Evolutionary conservation across 2,797 vertebrate genomes (phyloP), one percentile per base, ranked within the genome.

Genomic region (Paratrypauchen microcephalus): DNA sequence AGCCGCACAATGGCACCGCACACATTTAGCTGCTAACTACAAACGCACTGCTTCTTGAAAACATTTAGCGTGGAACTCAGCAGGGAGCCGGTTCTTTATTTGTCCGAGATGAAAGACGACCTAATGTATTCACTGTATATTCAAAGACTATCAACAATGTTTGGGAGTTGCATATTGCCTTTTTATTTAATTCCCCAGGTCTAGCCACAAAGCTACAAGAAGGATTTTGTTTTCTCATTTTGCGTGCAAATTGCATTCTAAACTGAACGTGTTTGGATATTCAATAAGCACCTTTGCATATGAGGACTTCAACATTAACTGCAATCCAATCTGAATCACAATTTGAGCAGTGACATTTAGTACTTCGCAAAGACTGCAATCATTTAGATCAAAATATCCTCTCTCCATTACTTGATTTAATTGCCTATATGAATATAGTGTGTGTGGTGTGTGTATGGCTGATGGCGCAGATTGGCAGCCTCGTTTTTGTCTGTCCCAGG

Each of bases 1-100:
- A 89, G 77, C 78, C 76, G 72, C 64, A 84, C 73, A 84, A 52
- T 75, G 62, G 78, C 69, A 79, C 76, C 80, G 79, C 83, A 55
- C 66, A 0, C 61, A 68, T 79, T 81, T 81, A 86, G 68, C 73
- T 0, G 32, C 32, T 39, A 61, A 85, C 84, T 78, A 72, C 47
- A 86, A 85, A 84, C 85, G 72, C 83, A 85, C 81, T 60, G 47
- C 62, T 69, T 68, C 41, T 61, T 69, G 63, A 68, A 60, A 75
- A 71, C 50, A 71, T 69, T 77, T 82, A 70, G 36, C 57, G 69
- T 47, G 41, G 36, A 45, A 57, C 70, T 74, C 73, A 75, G 66
- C 30, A 56, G 69, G 65, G 63, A 73, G 54, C 32, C 63, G 5
- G 64, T 48, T n/a, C 74, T 79, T 76, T 56, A 70, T 71, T 78